Evolutionary conservation across 2,113 vertebrate genomes (phyloP).

Genomic region (Coregonus clupeaformis): DNA sequence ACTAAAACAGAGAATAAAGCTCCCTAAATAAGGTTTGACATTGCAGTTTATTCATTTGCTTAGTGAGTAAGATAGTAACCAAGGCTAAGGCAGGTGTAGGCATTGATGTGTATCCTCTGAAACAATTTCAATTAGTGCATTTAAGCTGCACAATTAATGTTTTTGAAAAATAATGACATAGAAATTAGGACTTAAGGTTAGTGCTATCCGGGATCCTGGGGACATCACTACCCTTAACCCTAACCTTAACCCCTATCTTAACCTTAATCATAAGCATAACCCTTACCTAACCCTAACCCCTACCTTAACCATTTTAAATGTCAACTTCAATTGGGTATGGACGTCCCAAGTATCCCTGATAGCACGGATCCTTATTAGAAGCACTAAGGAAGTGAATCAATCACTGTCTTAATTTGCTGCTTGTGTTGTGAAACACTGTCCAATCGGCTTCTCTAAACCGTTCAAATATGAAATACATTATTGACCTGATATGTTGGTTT

Average conservation of each 20-base stretch:
- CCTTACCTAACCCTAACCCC: no score
- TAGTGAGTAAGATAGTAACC: not conserved
- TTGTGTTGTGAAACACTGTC: not conserved
- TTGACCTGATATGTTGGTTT: no score
- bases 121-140: slow-evolving; percentile 7
- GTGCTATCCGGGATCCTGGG: no score
- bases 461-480: not conserved
- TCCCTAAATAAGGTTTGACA: not conserved
- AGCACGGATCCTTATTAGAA: not conserved
- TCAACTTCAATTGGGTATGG: no score
- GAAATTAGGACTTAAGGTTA: not conserved
- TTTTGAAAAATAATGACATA: slow-evolving; percentile 9
- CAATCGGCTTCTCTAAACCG: not conserved
- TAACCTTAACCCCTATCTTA: no score
- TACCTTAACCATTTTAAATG: no score
- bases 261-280: no score
- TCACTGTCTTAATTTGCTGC: slow-evolving; percentile 11
- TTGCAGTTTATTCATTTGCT: not conserved
- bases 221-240: no score
- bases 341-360: no score
- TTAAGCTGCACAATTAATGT: not conserved
- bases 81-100: not conserved
- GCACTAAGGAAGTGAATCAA: slow-evolving; percentile 1
- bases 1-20: not conserved
- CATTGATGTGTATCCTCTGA: slow-evolving; percentile 4